Evolutionary conservation across 1,140 invertebrate species (phyloP), one percentile per base, ranked within the genome.

Genomic region (Mylabris phalerata): DNA sequence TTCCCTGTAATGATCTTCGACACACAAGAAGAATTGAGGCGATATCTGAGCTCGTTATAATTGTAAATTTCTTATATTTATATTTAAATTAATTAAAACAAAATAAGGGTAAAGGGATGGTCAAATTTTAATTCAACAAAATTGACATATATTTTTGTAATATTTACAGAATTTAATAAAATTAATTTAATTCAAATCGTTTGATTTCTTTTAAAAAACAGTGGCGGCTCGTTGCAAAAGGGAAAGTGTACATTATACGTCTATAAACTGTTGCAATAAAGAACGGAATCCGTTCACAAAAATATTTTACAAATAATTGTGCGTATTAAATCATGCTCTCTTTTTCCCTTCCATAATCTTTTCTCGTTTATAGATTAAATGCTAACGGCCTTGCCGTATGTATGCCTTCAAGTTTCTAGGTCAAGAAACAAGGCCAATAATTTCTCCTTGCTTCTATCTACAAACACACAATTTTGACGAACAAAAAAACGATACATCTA

Each of bases 1-100:
- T 99, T 99, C 80, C 87, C 91, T 47, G 95, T 99, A 50, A 95
- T 98, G 87, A 99, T 99, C 66, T 97, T 98, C 74, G 97, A 99
- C 71, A 98, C 95, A 5, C 90, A 96, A 75, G 93, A 98, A 73
- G 95, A 98, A 78, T 81, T 99, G 46, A 78, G 83, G 55, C 74
- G 82, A 62, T 85, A 83, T 71, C 70, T 81, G 48, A 83, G 79
- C 64, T 75, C 80, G 10, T 11, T 42, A 42, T 10, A 42, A 42
- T 42, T 42, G 10, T 42, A 42, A 42, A n/a, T 42, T 4, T 42
- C 3, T 7, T 42, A 40, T 10, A 42, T 42, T 42, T 42, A 42
- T 42, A 11, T 42, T 42, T 11, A 42, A 42, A 42, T 7, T 9
- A 11, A 42, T 10, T 40, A n/a, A 11, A 42, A 32, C 7, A 32